Base-by-base conservation (phyloP, 2,113 vertebrate genomes). In the Amia ocellicauda region DNA sequence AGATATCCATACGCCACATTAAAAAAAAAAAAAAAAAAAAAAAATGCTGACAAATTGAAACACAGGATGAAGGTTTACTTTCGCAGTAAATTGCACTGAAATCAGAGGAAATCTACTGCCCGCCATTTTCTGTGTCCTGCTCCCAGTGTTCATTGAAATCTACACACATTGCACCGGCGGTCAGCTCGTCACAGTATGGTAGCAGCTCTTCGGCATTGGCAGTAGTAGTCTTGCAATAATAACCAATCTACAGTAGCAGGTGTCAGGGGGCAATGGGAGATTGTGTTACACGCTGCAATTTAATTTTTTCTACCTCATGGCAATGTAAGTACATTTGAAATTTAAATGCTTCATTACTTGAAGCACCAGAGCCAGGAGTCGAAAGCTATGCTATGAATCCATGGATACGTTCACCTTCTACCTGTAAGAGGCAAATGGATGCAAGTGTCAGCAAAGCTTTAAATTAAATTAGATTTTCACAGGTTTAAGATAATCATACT, bases 1-100 rank as follows among this genome's bases (percentile, higher is more conserved):
- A 65, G 81, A 79, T 85, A 88, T 72, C 90, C 80, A 89, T 77
- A 79, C 87, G 81, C 76, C 74, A 87, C 81, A 88, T 20, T 54
- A 70, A 69, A 78, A 26, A 50, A 53, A 75, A 66, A 80, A 64
- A 79, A 79, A 70, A 80, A 70, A 78, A 81, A 71, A 67, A 67
- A 71, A 83, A 75, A 80, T 73, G 76, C 47, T 71, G 68, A 82
- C 68, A 65, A 76, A 62, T 71, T 56, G 68, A 68, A 76, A 79
- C 71, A 78, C 74, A 72, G 74, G 74, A 74, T 72, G 63, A 76
- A 71, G 72, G 65, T 63, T 69, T 73, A 69, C 58, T 63, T 76
- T 68, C 74, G 71, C 74, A 76, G 70, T 40, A 53, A 74, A 76
- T 76, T 74, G 69, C 74, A 76, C 77, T 72, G 73, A 58, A 47